These are phyloP conservation scores for Limosa lapponica DNA, from an alignment of 2,797 vertebrate species.

Conservation along the genomic window DNA sequence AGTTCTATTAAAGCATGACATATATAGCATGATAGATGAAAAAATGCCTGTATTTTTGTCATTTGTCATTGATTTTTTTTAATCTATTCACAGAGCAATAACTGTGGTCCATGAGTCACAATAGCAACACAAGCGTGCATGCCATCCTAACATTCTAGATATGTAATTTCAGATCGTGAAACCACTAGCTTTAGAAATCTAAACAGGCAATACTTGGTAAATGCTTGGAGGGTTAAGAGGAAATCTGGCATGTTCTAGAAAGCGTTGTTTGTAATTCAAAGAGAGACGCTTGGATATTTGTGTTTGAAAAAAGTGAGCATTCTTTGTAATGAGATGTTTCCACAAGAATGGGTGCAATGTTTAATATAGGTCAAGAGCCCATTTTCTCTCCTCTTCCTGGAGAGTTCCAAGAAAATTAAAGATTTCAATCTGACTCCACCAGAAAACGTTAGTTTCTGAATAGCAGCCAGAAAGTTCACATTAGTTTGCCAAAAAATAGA, in stretches of 20 bases:
- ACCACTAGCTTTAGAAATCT: not conserved
- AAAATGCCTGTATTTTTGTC: not conserved
- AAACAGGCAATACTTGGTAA: not conserved
- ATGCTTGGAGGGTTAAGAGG: not conserved
- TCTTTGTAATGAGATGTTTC: not conserved
- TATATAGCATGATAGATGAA: not conserved
- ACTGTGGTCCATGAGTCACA: not conserved
- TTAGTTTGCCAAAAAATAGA: conserved; percentile 27
- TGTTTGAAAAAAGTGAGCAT: not conserved
- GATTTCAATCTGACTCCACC: conserved; percentile 1
- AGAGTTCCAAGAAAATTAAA: conserved; percentile 37
- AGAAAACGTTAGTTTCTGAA: conserved; percentile 42
- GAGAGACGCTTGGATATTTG: not conserved
- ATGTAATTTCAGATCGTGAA: not conserved
- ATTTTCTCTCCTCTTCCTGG: conserved; percentile 2
- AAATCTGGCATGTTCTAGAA: not conserved
- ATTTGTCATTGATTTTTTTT: not conserved
- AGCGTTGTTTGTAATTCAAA: not conserved
- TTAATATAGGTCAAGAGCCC: not conserved
- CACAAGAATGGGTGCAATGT: not conserved
- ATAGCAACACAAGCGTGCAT: not conserved
- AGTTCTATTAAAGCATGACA: not conserved
- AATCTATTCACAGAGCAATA: not conserved
- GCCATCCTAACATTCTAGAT: not conserved
- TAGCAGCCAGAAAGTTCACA: conserved; percentile 10